Evolutionary conservation across 2,113 vertebrate genomes (phyloP).

Genomic region (Malurus alboscapulatus): DNA sequence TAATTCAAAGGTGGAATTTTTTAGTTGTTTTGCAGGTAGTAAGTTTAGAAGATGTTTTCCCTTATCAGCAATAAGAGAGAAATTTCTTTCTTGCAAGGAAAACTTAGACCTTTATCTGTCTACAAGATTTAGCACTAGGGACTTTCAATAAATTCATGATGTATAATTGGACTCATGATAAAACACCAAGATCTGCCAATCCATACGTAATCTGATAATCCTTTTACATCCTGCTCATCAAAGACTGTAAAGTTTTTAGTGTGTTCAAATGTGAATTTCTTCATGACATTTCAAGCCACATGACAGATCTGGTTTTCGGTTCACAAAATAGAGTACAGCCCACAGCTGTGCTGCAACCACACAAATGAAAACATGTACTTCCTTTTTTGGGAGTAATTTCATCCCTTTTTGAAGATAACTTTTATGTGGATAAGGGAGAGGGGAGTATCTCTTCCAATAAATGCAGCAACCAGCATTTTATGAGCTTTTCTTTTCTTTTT

Average conservation of each 20-base stretch:
- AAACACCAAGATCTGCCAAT: not conserved
- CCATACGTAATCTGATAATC: not conserved
- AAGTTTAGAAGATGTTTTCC: not conserved
- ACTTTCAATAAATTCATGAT: not conserved
- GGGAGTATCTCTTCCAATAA: not conserved
- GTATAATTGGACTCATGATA: not conserved
- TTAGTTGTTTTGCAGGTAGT: not conserved
- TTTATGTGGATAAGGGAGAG: not conserved
- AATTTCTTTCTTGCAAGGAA: not conserved
- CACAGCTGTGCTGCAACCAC: not conserved
- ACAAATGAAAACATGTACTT: not conserved
- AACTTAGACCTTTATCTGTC: not conserved
- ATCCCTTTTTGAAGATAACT: not conserved
- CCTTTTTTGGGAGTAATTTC: not conserved
- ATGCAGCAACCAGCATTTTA: not conserved
- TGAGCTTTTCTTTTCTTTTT: not conserved
- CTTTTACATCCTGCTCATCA: not conserved
- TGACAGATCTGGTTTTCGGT: not conserved
- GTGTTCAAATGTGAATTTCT: not conserved
- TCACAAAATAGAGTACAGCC: not conserved
- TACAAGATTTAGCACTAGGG: not conserved
- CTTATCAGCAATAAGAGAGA: not conserved
- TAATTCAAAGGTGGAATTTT: not conserved
- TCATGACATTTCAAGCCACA: not conserved
- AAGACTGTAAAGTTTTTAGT: not conserved